Conservation (phyloP, 2,113 vertebrate genomes). For the Dissostichus mawsoni region DNA sequence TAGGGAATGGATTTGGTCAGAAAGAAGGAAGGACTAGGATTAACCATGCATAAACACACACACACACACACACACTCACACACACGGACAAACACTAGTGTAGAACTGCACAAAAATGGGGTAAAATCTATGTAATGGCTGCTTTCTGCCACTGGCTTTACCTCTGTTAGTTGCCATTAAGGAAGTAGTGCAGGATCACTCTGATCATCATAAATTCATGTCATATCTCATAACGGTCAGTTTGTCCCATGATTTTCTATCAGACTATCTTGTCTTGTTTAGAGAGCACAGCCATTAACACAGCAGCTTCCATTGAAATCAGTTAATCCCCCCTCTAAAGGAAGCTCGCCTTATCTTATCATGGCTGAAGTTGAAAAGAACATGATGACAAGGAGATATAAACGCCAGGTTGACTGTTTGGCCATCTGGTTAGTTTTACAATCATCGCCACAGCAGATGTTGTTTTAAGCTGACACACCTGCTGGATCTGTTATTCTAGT, state of each 20-base stretch:
- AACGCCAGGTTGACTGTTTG: constrained; percentile 3
- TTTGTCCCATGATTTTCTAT: neutral
- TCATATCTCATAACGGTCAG: neutral
- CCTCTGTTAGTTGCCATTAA: neutral
- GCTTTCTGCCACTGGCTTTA: neutral
- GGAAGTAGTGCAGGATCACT: neutral
- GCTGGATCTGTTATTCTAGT: neutral
- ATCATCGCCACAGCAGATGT: constrained; percentile 17
- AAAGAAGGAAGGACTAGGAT: constrained; percentile 5
- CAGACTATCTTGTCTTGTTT: constrained; percentile 15
- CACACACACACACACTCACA: neutral
- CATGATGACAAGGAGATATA: constrained; percentile 14
- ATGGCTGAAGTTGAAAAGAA: constrained; percentile 13
- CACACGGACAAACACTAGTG: too few species aligned
- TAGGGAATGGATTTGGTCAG: constrained; percentile 6
- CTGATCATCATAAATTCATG: neutral
- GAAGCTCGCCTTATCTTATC: constrained; percentile 22
- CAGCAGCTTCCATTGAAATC: constrained; percentile 2
- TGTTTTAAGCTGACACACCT: constrained; percentile 27
- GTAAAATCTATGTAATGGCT: too few species aligned
- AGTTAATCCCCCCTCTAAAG: neutral
- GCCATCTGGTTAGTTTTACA: constrained; percentile 46
- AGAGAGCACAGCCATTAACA: neutral
- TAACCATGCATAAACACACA: neutral
- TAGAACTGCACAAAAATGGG: too few species aligned